Evolutionary conservation across 2,797 vertebrate genomes (phyloP), one percentile per base, ranked within the genome.

Genomic region (Sebastolobus alascanus): DNA sequence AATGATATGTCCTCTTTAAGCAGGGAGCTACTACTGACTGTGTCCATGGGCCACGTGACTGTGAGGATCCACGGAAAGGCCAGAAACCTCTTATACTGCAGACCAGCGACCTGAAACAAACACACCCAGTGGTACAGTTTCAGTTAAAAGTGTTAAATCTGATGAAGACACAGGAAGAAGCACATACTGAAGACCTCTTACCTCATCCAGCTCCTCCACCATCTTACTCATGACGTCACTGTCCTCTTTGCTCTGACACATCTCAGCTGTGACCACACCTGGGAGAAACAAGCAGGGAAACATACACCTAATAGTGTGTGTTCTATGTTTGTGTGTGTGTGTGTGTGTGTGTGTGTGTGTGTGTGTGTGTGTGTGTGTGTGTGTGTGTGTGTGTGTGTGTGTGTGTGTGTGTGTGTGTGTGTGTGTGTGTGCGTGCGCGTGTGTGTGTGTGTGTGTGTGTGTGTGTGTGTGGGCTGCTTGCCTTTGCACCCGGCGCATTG

Each of bases 1-100:
- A 16, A 52, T 52, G 20, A 52, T 52, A 46, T 46, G 16, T 46
- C 43, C 43, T 6, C 43, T 46, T 0, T 46, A 50, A 77, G 14
- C 35, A 70, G 8, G 10, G 31, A 56, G 35, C 63, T 27, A 6
- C 63, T 66, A 86, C 93, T 89, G 94, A 98, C 98, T 90, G 93
- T 93, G 68, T 98, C 96, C 89, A 97, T 93, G 0, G 98, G 97
- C 98, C 97, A 99, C 0, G 97, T 98, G 90, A 99, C 96, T 5
- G 97, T 99, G 82, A 99, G 93, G 94, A 99, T 98, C 97, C 98
- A 99, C 0, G 98, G 97, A 88, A 97, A 98, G 13, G 97, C 98
- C 90, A 98, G 87, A 82, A 98, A 98, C 90, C 96, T 98, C 93
- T 99, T 98, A 78, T 97, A 98, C 91, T 98, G 97, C 90, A 98